Percentiles rank a stretch among this genome's conserved stretches.
These are phyloP conservation scores for Heloderma charlesbogerti DNA, from an alignment of 2,113 vertebrate genomes.

Conservation along the genomic window DNA sequence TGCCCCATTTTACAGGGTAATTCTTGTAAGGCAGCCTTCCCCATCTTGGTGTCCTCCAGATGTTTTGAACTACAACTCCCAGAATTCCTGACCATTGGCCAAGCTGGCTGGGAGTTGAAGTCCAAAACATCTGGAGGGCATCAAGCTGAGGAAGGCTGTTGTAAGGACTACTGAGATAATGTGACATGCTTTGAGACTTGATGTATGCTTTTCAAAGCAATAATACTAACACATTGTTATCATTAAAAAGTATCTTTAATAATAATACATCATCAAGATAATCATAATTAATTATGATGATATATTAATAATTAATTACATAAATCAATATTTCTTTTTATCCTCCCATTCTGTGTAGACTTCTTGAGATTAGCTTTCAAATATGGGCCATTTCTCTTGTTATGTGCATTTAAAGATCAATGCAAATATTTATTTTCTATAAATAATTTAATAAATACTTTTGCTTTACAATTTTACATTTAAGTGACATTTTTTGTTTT, in stretches of 20 bases:
- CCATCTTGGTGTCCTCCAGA: too few relatives aligned
- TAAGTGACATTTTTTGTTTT: slow-evolving; percentile 58
- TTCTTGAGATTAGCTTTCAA: background rate
- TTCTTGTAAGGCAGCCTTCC: too few relatives aligned
- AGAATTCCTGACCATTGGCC: too few relatives aligned
- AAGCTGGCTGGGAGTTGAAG: too few relatives aligned
- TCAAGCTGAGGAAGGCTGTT: too few relatives aligned
- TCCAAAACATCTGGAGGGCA: too few relatives aligned
- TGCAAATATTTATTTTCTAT: slow-evolving; percentile 70
- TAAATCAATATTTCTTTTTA: background rate
- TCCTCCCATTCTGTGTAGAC: background rate
- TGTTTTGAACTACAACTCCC: too few relatives aligned
- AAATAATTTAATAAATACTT: slow-evolving; percentile 73
- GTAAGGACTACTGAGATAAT: too few relatives aligned
- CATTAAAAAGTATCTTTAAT: too few relatives aligned
- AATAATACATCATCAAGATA: background rate
- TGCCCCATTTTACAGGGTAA: background rate
- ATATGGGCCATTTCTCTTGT: background rate
- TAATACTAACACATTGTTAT: too few relatives aligned
- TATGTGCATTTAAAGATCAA: slow-evolving; percentile 65
- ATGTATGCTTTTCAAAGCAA: background rate
- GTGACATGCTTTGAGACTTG: background rate
- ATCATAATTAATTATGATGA: background rate
- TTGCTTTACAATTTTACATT: slow-evolving; percentile 64
- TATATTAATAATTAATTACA: background rate